Conservation (phyloP, 2,888 invertebrate species). For the Notocelia uddmanniana region DNA sequence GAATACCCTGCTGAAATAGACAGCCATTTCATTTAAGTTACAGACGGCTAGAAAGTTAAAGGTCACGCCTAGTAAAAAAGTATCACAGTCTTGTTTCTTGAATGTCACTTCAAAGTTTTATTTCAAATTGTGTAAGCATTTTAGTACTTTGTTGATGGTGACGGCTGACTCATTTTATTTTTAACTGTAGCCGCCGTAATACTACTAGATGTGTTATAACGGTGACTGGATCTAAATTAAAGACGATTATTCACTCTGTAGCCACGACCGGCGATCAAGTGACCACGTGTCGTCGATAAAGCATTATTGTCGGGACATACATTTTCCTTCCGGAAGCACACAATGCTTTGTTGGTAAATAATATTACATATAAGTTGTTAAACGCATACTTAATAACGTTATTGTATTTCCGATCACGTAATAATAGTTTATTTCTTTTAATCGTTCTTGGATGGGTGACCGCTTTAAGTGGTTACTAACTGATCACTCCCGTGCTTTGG, state of each 20-base stretch:
- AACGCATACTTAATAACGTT: not conserved
- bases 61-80: not conserved
- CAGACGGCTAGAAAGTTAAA: not conserved
- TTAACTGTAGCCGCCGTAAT: not conserved
- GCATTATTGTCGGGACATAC: slow-evolving; percentile 59
- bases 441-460: no score
- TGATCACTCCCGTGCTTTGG: no score
- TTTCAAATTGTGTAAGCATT: not conserved
- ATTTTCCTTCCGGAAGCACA: slow-evolving; percentile 46
- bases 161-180: not conserved
- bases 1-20: no score
- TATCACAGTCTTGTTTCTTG: not conserved
- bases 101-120: not conserved
- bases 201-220: not conserved
- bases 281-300: slow-evolving; percentile 54
- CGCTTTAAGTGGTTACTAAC: no score
- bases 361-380: not conserved
- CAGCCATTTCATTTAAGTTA: no score
- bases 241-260: slow-evolving; percentile 61
- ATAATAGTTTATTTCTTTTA: no score
- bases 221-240: slow-evolving; percentile 59
- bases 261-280: slow-evolving; percentile 51
- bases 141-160: not conserved
- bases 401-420: no score
- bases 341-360: not conserved